Percentiles rank a stretch among this genome's conserved stretches.
These are phyloP conservation scores for Lonchura striata DNA, from an alignment of 2,113 vertebrate species.

Conservation along the genomic window DNA sequence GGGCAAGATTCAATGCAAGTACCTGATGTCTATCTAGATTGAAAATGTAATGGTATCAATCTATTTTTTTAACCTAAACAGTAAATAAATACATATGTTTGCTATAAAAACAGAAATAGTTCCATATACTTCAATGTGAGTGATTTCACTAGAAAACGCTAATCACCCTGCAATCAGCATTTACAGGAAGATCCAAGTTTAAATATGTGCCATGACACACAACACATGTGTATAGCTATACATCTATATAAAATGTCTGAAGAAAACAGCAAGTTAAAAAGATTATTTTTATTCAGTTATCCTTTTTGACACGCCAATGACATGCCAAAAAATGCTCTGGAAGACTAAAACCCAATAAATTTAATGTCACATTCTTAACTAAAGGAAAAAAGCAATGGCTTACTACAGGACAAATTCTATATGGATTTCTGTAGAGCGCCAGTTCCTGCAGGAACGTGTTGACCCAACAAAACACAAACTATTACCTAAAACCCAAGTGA, in stretches of 20 bases:
- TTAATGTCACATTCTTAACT: background rate
- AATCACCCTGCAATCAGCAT: background rate
- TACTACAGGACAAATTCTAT: background rate
- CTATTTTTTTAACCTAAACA: background rate
- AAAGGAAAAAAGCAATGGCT: background rate
- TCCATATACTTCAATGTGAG: background rate
- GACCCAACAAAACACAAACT: background rate
- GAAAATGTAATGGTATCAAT: background rate
- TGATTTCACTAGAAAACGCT: background rate
- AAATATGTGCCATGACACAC: background rate
- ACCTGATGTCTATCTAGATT: background rate
- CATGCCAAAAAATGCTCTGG: background rate
- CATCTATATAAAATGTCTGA: background rate
- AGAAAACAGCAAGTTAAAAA: background rate
- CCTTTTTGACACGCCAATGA: background rate
- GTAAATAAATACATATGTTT: background rate
- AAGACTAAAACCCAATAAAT: background rate
- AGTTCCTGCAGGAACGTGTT: background rate
- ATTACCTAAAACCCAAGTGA: background rate
- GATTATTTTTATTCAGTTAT: background rate
- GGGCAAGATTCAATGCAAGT: background rate
- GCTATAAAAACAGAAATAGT: background rate
- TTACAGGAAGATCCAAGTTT: background rate
- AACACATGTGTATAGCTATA: rapidly evolving
- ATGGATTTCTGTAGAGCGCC: background rate